Evolutionary conservation across 2,113 vertebrate genomes (phyloP), one percentile per base, ranked within the genome.

Genomic region (Reinhardtius hippoglossoides): DNA sequence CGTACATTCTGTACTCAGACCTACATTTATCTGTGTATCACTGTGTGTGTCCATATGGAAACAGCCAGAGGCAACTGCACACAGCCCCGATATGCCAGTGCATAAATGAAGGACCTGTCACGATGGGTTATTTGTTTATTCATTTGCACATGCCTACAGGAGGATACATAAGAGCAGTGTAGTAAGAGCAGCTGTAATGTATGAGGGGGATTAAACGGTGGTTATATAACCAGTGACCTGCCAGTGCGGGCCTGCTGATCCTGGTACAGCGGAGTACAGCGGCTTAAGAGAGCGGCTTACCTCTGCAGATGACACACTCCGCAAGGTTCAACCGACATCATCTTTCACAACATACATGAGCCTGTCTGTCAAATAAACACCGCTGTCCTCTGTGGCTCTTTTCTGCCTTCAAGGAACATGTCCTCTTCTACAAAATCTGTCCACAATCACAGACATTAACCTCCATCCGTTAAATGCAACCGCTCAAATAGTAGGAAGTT

Each of bases 171-270:
- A 67, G 15, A 67, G 73, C 55, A 42, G 72, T 78, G 57, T 80
- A 84, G 54, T 81, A 70, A 68, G 65, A 75, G 82, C 75, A 78
- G 74, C 64, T 67, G 74, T 79, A 75, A 58, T 76, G 72, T 67
- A 71, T 44, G 77, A 59, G 72, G 81, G 46, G 84, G 92, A 89
- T 89, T 87, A 88, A 81, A 80, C 16, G 55, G 21, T 20, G 60
- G 73, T 93, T 91, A 92, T 80, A 89, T 93, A 94, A 93, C 40
- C 73, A 44, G 62, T 90, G 91, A 91, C 88, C 87, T 86, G 84
- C 76, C 84, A 70, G 79, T 70, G 76, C 48, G 76, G 86, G 88
- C 82, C 88, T 74, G 63, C 84, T 84, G 84, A 89, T 87, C 86
- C 87, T 76, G 78, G 84, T 67, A 84, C 87, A 78, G 82, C 59